A percentile compares a stretch with the other conserved stretches of the same genome.
phyloP scores from a whole-genome alignment of 2,797 vertebrate genomes.

The Zenarchopterus dispar region DNA sequence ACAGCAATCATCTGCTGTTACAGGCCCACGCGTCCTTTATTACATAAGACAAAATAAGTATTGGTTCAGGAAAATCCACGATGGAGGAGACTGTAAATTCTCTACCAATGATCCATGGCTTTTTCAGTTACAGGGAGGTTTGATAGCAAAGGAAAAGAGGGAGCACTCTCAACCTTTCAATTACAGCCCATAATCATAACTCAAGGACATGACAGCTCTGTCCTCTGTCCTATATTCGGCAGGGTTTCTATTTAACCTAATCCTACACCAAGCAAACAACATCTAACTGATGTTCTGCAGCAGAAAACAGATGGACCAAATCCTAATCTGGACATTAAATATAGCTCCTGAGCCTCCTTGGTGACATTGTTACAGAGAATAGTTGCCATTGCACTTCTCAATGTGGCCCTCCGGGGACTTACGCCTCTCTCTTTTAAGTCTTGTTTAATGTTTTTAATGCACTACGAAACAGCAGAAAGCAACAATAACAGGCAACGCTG shows the following conservation, averaged over 20 bases:
- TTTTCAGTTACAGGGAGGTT: conserved; percentile 51
- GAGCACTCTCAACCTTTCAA: conserved; percentile 67
- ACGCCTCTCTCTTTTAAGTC: conserved; percentile 63
- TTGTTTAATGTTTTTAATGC: conserved; percentile 70
- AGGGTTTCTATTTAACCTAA: conserved; percentile 61
- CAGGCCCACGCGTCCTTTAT: conserved; percentile 8
- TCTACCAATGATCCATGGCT: conserved; percentile 51
- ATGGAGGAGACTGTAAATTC: conserved; percentile 50
- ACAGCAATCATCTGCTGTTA: conserved; percentile 20
- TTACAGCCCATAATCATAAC: conserved; percentile 75
- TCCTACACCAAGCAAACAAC: conserved; percentile 59
- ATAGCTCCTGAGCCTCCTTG: conserved; percentile 53
- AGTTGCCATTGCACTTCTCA: conserved; percentile 56
- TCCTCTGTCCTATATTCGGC: conserved; percentile 62
- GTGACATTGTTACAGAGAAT: conserved; percentile 57
- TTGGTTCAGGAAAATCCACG: conserved; percentile 49
- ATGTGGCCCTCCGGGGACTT: conserved; percentile 53
- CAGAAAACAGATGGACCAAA: conserved; percentile 62
- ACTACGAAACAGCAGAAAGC: conserved; percentile 68
- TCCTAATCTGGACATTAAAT: conserved; percentile 55
- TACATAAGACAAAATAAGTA: conserved; percentile 27
- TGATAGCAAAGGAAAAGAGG: conserved; percentile 55
- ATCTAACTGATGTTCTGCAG: conserved; percentile 45
- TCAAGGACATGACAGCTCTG: conserved; percentile 52
- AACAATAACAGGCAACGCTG: conserved; percentile 80